Evolutionary conservation across 2,113 vertebrate species (phyloP), one percentile per base, ranked within the genome.

Genomic region (Elephantulus edwardii): DNA sequence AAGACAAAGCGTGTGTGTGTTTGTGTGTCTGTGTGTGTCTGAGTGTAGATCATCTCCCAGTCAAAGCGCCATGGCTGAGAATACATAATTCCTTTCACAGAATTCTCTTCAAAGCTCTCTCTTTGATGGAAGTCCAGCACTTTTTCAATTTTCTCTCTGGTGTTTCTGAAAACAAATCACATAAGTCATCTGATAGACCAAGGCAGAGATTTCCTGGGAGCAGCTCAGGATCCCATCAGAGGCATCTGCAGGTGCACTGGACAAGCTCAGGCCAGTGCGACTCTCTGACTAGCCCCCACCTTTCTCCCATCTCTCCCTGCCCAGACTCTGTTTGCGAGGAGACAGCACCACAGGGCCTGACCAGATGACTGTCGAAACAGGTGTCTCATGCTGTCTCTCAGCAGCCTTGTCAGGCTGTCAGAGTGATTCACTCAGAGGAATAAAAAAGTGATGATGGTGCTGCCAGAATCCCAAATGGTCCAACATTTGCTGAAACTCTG

Each of bases 101-200:
- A 91, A 75, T 91, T 78, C 38, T 6, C 46, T 89, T 75, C 50
- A 86, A 83, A 88, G 66, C 19, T 19, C 76, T 20, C 1, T 70
- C 38, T 84, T 86, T 71, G 44, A 28, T 85, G 87, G 74, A 93
- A 93, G n/a, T 6, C 42, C 77, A 52, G 54, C 80, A 24, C 71
- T 85, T 84, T 62, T 84, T 2, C 48, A 64, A 11, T 86, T 89
- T 85, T 84, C 33, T 86, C 52, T 89, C 20, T 70, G 62, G 28
- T 60, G 56, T 83, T 96, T 85, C 79, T 91, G 28, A 82, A 72
- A 91, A 42, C 26, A 66, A 40, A 75, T 50, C 56, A n/a, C n/a
- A 42, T 40, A 62, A 26, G 48, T 79, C 13, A 33, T 7, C 16
- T 54, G 46, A 38, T 12, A 10, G 13, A 50, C 77, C n/a, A 86